A percentile compares a stretch with the other conserved stretches of the same genome.
These are phyloP conservation scores for Eristalis intricaria DNA, from an alignment of 2,888 invertebrate genomes.

Conservation along the genomic window DNA sequence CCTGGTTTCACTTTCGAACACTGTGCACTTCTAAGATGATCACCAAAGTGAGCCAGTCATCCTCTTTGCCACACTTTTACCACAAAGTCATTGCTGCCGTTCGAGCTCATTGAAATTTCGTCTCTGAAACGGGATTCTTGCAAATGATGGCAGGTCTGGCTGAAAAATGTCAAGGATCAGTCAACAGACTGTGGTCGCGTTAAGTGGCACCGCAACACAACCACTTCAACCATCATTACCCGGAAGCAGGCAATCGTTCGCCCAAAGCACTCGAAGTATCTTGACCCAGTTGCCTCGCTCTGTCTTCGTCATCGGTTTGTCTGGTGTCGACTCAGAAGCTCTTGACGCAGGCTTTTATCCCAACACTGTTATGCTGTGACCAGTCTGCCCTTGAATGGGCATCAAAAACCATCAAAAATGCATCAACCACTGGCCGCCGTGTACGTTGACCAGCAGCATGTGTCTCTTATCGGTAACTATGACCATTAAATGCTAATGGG, in stretches of 20 bases:
- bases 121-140: neutral
- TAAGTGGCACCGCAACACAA: neutral
- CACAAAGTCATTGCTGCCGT: neutral
- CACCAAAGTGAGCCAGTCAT: too few relatives aligned
- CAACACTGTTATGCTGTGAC: neutral
- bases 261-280: neutral
- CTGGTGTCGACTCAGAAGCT: neutral
- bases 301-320: neutral
- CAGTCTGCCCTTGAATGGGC: neutral
- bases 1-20: neutral
- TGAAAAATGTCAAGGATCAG: neutral
- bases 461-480: constrained; percentile 1
- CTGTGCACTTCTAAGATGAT: neutral
- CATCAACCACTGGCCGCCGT: neutral
- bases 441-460: neutral
- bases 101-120: neutral
- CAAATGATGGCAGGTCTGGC: neutral
- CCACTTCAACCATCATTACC: neutral
- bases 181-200: neutral
- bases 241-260: neutral
- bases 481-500: constrained; percentile 39
- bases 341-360: neutral
- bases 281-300: neutral
- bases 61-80: neutral
- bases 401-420: neutral